A percentile compares a stretch with the other conserved stretches of the same genome.
phyloP scores from a whole-genome alignment of 2,888 invertebrate species.

The Brachyopa scutellaris region DNA sequence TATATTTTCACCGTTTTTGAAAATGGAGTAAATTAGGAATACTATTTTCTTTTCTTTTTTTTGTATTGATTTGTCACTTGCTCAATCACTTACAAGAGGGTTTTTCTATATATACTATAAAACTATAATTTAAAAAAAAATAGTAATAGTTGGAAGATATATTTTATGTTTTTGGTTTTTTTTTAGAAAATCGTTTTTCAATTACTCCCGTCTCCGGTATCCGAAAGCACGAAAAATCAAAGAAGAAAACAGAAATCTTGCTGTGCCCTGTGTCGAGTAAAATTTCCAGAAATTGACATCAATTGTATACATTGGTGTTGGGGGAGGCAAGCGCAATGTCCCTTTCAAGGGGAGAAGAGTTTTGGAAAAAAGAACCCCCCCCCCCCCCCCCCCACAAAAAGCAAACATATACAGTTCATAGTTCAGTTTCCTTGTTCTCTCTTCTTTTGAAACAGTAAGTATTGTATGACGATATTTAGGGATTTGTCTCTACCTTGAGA shows the following conservation, averaged over 20 bases:
- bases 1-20: too few species aligned
- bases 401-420: not conserved
- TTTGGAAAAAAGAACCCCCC: not conserved
- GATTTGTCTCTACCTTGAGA: slow-evolving; percentile 34
- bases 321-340: slow-evolving; percentile 36
- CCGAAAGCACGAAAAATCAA: slow-evolving; percentile 68
- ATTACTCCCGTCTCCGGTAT: slow-evolving; percentile 63
- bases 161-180: not conserved
- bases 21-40: too few species aligned
- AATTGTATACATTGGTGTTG: slow-evolving; percentile 25
- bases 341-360: slow-evolving; percentile 3
- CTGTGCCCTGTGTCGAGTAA: slow-evolving; percentile 40
- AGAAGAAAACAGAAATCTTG: slow-evolving; percentile 53
- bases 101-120: too few species aligned
- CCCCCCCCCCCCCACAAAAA: too few species aligned
- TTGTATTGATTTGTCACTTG: slow-evolving; percentile 13
- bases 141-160: not conserved
- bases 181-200: slow-evolving; percentile 4
- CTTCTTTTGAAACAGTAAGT: not conserved
- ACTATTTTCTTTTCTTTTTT: not conserved
- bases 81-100: not conserved
- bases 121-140: not conserved
- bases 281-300: slow-evolving; percentile 58
- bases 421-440: not conserved
- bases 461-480: slow-evolving; percentile 1